Evolutionary conservation across 2,113 vertebrate species (phyloP).

Genomic region (Chlamydotis undulata): DNA sequence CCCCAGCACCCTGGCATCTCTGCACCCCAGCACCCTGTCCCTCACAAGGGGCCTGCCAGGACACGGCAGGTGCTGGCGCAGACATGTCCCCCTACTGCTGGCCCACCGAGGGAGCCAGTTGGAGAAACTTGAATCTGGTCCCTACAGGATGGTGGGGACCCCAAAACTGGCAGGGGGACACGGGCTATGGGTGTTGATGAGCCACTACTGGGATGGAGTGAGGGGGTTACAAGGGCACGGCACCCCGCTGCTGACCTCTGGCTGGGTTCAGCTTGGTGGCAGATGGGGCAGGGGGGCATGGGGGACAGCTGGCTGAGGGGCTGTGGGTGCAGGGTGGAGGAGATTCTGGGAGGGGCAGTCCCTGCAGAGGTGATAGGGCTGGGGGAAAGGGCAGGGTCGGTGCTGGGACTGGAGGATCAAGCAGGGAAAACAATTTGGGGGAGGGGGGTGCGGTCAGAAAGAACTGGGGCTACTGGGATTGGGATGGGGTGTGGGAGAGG

Average conservation of each 20-base stretch:
- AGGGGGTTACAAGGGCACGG: accelerated
- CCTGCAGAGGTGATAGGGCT: not conserved
- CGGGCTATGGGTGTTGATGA: not conserved
- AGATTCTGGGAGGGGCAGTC: not conserved
- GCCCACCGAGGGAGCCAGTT: not conserved
- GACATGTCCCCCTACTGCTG: accelerated
- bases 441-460: not conserved
- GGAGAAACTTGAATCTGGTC: not conserved
- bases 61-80: accelerated
- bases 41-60: accelerated
- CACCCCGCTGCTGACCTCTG: not conserved
- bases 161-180: not conserved
- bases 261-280: not conserved
- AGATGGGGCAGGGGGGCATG: too few species aligned
- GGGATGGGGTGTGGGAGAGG: not conserved
- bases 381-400: not conserved
- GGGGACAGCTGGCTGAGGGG: not conserved
- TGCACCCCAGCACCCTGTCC: too few species aligned
- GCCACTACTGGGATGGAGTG: accelerated
- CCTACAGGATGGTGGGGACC: not conserved
- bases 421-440: not conserved
- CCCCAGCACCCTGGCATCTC: too few species aligned
- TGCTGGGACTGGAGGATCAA: not conserved
- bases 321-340: not conserved
- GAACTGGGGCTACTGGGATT: not conserved